Evolutionary conservation across 2,888 invertebrate genomes (phyloP), one percentile per base, ranked within the genome.

Genomic region (Cantharis rufa): DNA sequence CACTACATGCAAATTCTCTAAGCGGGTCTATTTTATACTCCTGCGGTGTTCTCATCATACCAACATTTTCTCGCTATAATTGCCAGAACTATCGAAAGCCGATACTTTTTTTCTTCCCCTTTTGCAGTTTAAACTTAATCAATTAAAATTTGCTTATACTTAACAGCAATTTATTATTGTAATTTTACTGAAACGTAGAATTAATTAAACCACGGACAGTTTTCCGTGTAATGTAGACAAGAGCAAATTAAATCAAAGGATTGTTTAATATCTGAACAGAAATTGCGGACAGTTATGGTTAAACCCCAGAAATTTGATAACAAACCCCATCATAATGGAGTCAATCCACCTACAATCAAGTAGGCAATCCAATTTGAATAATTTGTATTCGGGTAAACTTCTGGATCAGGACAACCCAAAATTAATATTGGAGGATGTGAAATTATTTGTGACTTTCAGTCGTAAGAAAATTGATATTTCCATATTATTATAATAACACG

Each of bases 1-100:
- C 76, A 76, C 76, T 76, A 70, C 27, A 76, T 76, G 76, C 64
- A 76, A 76, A 76, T 72, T 72, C 70, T 76, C 64, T 69, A 32
- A 66, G 61, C 21, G 24, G 63, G 63, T 76, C 72, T 73, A 72
- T 76, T 76, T 61, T 64, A 64, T 71, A 24, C 64, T 48, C 15
- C 18, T 18, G 68, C 66, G 72, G 68, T 72, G 63, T 63, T 71
- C 28, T 27, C 24, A 70, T 24, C 24, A 13, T 16, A 69, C 48
- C 48, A 16, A 71, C 66, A 15, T 28, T 61, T 61, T 71, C 66
- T 71, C 71, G 62, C 64, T 61, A 27, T 71, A 70, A 74, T 64
- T 70, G 70, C 28, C 70, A 70, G 15, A 75, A 68, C 71, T 71
- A 68, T 71, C 21, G 66, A 71, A 24, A 7, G 24, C 24, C 24